Evolutionary conservation across 2,797 vertebrate genomes (phyloP).

Genomic region (Lagorchestes hirsutus): DNA sequence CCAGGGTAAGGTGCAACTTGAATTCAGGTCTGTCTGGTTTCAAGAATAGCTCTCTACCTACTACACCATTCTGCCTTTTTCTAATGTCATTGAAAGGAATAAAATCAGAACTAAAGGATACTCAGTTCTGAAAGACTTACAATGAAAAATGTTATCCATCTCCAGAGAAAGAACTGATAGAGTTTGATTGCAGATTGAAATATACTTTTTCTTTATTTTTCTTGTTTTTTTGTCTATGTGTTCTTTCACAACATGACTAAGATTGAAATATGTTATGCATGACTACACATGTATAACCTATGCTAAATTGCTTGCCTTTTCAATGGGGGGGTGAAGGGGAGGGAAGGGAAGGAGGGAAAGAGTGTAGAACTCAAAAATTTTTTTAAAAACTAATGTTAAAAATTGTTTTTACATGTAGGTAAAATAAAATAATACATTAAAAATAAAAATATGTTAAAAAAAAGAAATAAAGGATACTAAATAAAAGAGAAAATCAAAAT

Average conservation of each 20-base stretch:
- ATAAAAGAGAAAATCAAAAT: background rate
- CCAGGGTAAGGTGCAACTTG: background rate
- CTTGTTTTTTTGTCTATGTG: background rate
- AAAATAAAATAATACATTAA: background rate
- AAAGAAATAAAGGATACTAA: background rate
- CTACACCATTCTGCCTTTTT: background rate
- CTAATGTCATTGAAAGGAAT: background rate
- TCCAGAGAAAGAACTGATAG: background rate
- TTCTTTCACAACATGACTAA: background rate
- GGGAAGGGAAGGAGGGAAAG: background rate
- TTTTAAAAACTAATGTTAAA: background rate
- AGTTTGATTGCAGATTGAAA: background rate
- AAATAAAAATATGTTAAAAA: background rate
- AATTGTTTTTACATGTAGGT: background rate
- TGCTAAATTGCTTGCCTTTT: background rate
- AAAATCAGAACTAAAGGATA: background rate
- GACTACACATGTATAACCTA: background rate
- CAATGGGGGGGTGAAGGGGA: background rate
- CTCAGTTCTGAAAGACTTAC: background rate
- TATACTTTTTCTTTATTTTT: background rate
- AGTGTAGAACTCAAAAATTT: background rate
- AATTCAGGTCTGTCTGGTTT: background rate
- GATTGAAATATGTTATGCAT: background rate
- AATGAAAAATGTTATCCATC: background rate
- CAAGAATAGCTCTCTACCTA: background rate